Percentiles rank a stretch among this genome's conserved stretches.
phyloP scores from a whole-genome alignment of 64 coral and sea anemone genomes.

The Hydrozoanthus tunicans region DNA sequence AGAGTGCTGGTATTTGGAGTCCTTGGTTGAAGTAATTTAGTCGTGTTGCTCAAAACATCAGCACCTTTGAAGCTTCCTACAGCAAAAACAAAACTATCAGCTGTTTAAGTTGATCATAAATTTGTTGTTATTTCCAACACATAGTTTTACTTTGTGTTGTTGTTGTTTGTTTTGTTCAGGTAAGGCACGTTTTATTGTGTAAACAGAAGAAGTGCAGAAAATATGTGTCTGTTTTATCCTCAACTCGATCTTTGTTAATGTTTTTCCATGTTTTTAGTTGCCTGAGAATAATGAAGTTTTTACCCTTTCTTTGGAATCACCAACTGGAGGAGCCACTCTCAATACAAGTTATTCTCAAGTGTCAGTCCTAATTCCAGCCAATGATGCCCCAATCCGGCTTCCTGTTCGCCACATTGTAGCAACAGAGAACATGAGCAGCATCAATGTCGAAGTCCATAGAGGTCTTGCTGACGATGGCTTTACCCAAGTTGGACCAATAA shows the following conservation, averaged over 20 bases:
- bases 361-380: constrained; percentile 72
- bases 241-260: not conserved
- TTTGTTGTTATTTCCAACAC: too few species aligned
- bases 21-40: too few species aligned
- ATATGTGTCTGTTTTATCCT: not conserved
- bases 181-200: too few species aligned
- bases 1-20: too few species aligned
- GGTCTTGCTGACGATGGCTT: constrained; percentile 69
- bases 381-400: constrained; percentile 86
- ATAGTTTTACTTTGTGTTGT: too few species aligned
- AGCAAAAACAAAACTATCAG: too few species aligned
- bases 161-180: too few species aligned
- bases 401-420: constrained; percentile 56
- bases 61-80: too few species aligned
- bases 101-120: too few species aligned
- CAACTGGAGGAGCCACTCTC: constrained; percentile 63
- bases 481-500: constrained; percentile 59
- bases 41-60: too few species aligned
- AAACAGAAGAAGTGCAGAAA: not conserved
- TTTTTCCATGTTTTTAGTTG: constrained; percentile 25
- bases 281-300: constrained; percentile 78
- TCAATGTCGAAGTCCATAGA: constrained; percentile 74
- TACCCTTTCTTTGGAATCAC: constrained; percentile 57
- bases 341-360: constrained; percentile 59
- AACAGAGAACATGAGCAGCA: constrained; percentile 72